Percentiles rank a stretch among this genome's conserved stretches.
Evolutionary conservation across 2,797 vertebrate genomes (phyloP).

Genomic region (Neosilurus mollespiculum): DNA sequence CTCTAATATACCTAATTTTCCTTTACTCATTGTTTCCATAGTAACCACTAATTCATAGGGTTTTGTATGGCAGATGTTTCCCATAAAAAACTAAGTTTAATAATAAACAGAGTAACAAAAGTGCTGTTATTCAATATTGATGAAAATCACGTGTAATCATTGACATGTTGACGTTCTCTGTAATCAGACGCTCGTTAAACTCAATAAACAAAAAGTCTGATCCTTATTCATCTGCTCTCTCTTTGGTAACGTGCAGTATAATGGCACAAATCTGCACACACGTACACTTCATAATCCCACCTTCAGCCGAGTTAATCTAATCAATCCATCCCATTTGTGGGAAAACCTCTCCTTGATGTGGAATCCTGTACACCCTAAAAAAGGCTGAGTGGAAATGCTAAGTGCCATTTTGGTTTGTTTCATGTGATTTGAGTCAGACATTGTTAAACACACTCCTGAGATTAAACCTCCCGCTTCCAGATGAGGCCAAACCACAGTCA

Average conservation of each 20-base stretch:
- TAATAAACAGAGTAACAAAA: not conserved
- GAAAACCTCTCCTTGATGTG: constrained; percentile 30
- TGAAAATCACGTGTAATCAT: not conserved
- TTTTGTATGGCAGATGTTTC: not conserved
- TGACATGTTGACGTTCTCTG: not conserved
- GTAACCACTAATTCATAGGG: not conserved
- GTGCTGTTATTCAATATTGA: not conserved
- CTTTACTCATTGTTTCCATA: not conserved
- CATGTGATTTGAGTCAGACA: constrained; percentile 38
- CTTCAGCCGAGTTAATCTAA: not conserved
- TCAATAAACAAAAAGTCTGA: not conserved
- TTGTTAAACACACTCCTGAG: constrained; percentile 31
- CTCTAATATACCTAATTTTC: not conserved
- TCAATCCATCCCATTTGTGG: constrained; percentile 1
- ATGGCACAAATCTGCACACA: not conserved
- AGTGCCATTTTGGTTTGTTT: constrained; percentile 44
- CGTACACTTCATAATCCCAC: not conserved
- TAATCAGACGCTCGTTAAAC: not conserved
- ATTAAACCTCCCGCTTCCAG: constrained; percentile 35
- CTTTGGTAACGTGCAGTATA: not conserved
- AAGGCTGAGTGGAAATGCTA: constrained; percentile 27
- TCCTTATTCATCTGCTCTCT: not conserved
- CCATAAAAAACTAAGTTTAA: not conserved
- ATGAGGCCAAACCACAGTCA: constrained; percentile 53
- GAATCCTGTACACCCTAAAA: constrained; percentile 16